Evolutionary conservation across 1,140 invertebrate species (phyloP), one percentile per base, ranked within the genome.

Genomic region (Drosophila kohkoa): DNA sequence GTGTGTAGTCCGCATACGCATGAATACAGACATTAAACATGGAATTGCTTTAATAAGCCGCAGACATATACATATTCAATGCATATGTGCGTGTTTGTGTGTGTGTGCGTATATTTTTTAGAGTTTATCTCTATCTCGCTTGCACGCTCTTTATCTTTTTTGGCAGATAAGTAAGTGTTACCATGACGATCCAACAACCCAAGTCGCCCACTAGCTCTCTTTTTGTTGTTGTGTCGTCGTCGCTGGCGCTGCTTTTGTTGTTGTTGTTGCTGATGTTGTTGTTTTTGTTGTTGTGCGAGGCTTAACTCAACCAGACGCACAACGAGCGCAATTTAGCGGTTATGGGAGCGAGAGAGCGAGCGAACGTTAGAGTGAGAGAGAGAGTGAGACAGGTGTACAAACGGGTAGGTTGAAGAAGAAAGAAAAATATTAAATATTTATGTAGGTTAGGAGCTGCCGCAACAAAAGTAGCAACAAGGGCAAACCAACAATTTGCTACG

Each of bases 31-130:
- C 64, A 68, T 77, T 77, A 46, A 65, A 64, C 66, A 65, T 82
- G 48, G 54, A 76, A 83, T 77, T 63, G 73, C 77, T 63, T 65
- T 87, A 71, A 86, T 87, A 86, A 87, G 75, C 82, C 64, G 28
- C 5, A 32, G 4, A 32, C 30, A 28, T 11, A 25, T 25, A 38
- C 30, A 32, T 32, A 32, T 32, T 8, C 30, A 32, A 32, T 32
- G 15, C 45, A 46, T 46, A 46, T 46, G 45, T 48, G 20, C 20
- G 20, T 25, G 20, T 4, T 25, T 25, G 20, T 25, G 20, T 25
- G 20, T 48, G 46, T 20, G 7, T 48, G 15, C 20, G 8, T 48
- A 10, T 48, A 16, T 32, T 6, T 54, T 32, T 11, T 38, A 10
- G 35, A 10, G 35, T 25, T 6, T 25, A 25, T 46, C 51, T 79